phyloP scores from a whole-genome alignment of 2,888 invertebrate species.

The Drosophila borborema region DNA sequence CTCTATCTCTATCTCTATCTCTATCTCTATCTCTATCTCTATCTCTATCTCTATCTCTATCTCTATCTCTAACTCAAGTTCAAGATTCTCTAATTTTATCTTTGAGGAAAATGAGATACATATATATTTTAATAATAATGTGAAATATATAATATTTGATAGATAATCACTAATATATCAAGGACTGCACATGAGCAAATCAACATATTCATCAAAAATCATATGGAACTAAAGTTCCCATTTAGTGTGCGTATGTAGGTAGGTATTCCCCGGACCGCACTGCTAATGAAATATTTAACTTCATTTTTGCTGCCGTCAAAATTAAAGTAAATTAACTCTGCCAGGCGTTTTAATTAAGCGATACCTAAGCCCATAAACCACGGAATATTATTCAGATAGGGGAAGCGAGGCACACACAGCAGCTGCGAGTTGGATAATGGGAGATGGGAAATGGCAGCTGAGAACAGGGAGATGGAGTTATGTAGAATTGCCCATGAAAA shows the following conservation, averaged over 20 bases:
- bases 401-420: neutral
- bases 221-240: neutral
- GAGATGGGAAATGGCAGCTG: neutral
- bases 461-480: neutral
- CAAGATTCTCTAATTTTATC: too few species aligned
- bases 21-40: too few species aligned
- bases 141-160: too few species aligned
- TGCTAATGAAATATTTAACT: constrained; percentile 77
- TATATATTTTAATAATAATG: too few species aligned
- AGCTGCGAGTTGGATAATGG: neutral
- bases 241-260: constrained; percentile 6
- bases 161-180: too few species aligned
- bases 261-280: constrained; percentile 41
- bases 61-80: too few species aligned
- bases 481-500: constrained; percentile 4
- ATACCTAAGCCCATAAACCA: constrained; percentile 33
- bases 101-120: too few species aligned
- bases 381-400: neutral
- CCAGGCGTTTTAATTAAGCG: constrained; percentile 69
- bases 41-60: too few species aligned
- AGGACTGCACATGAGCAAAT: neutral
- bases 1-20: too few species aligned
- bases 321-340: constrained; percentile 74
- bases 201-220: neutral
- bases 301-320: constrained; percentile 65